A percentile compares a stretch with the other conserved stretches of the same genome.
Conservation (phyloP, 1,140 invertebrate species). For the Bombyx mandarina region DNA sequence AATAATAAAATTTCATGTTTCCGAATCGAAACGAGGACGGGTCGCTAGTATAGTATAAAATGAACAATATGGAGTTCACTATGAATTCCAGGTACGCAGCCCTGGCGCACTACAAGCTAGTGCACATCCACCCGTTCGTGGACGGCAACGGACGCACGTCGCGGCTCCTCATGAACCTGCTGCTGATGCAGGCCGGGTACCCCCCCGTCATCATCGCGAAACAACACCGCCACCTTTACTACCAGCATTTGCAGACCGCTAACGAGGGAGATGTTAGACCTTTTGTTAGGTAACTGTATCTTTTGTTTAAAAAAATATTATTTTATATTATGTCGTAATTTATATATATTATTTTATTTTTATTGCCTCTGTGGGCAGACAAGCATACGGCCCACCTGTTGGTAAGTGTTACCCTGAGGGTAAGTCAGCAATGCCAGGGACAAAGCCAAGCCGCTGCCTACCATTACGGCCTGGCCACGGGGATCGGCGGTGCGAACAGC, state of each 20-base stretch:
- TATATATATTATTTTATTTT: too few species aligned
- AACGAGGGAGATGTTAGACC: constrained; percentile 94
- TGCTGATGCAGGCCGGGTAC: constrained; percentile 98
- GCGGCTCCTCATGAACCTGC: constrained; percentile 94
- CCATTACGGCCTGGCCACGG: too few species aligned
- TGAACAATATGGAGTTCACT: neutral
- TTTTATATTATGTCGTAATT: too few species aligned
- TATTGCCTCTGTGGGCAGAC: too few species aligned
- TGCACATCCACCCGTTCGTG: constrained; percentile 93
- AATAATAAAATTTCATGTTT: too few species aligned
- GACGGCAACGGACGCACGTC: constrained; percentile 97
- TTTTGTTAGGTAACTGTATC: constrained; percentile 78
- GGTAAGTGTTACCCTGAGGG: too few species aligned
- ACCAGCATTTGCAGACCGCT: constrained; percentile 88
- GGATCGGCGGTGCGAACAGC: too few species aligned
- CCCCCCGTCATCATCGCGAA: constrained; percentile 96
- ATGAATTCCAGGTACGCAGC: constrained; percentile 82
- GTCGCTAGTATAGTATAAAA: constrained; percentile 1
- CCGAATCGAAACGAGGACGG: too few species aligned
- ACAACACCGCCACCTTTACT: constrained; percentile 87
- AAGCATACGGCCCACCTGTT: too few species aligned
- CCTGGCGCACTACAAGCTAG: constrained; percentile 95
- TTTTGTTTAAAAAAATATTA: too few species aligned
- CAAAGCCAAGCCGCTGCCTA: too few species aligned
- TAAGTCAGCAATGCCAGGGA: too few species aligned